Conservation (phyloP, 2,888 invertebrate species). For the Onthophagus sagittarius region DNA sequence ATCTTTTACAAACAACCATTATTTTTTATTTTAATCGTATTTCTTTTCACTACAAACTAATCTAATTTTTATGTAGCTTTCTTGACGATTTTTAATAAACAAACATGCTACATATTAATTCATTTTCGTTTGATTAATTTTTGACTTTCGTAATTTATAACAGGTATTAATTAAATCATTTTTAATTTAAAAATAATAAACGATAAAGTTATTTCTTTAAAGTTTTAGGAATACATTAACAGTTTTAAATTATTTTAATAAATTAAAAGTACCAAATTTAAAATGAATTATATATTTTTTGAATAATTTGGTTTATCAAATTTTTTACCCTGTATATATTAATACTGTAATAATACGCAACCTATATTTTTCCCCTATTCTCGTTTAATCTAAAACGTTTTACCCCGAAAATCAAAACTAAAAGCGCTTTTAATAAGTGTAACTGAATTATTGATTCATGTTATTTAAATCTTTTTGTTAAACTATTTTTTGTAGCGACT, state of each 20-base stretch:
- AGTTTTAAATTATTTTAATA: not conserved
- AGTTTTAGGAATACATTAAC: not conserved
- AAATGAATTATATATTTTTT: not conserved
- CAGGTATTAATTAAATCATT: not conserved
- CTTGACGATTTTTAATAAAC: not conserved
- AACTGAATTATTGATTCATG: not conserved
- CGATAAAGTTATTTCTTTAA: not conserved
- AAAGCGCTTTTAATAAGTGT: not conserved
- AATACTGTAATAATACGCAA: slow-evolving; percentile 20
- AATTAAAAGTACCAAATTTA: not conserved
- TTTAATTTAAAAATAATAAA: not conserved
- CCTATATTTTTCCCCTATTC: not conserved
- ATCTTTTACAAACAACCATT: not conserved
- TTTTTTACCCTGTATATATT: slow-evolving; percentile 22
- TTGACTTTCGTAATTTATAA: not conserved
- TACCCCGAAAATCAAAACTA: not conserved
- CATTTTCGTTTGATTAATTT: not conserved
- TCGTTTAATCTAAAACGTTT: not conserved
- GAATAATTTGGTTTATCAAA: not conserved
- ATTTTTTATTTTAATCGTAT: too few relatives aligned
- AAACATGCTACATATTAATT: not conserved
- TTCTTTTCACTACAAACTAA: not conserved
- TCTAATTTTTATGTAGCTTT: not conserved
- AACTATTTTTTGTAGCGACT: not conserved
- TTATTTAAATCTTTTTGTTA: not conserved